Percentiles rank a stretch among this genome's conserved stretches.
These are phyloP conservation scores for Seriola rivoliana DNA, from an alignment of 2,113 vertebrate species.

Conservation along the genomic window DNA sequence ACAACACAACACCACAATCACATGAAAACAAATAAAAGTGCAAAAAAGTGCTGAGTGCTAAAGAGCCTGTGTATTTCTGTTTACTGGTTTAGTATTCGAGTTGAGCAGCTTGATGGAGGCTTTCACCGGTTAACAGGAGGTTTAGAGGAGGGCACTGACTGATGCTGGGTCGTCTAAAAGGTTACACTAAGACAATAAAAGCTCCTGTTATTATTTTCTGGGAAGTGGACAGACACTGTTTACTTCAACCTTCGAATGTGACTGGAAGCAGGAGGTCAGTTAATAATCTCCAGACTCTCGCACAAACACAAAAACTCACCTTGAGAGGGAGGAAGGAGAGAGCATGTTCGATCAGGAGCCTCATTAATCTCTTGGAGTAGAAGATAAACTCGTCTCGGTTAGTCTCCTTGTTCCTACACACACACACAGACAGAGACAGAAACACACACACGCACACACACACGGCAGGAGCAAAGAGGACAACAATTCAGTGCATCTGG, in stretches of 20 bases:
- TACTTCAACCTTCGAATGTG: neutral
- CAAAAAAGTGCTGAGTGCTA: too few relatives aligned
- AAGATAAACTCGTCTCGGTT: constrained; percentile 94
- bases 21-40: too few relatives aligned
- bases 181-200: neutral
- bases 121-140: neutral
- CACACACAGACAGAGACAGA: constrained; percentile 29
- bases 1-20: too few relatives aligned
- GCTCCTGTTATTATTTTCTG: neutral
- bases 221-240: neutral
- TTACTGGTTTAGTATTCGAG: too few relatives aligned
- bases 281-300: neutral
- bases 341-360: constrained; percentile 91
- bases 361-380: constrained; percentile 95
- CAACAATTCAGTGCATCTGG: neutral
- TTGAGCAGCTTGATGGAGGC: too few relatives aligned
- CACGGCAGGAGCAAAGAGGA: neutral
- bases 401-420: constrained; percentile 90
- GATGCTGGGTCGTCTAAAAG: neutral
- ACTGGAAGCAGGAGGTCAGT: neutral
- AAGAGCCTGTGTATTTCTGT: too few relatives aligned
- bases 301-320: constrained; percentile 75
- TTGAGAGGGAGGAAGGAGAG: constrained; percentile 92
- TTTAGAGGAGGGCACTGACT: neutral
- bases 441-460: neutral